phyloP scores from a whole-genome alignment of 1,140 invertebrate species.

The Zaprionus vittiger region DNA sequence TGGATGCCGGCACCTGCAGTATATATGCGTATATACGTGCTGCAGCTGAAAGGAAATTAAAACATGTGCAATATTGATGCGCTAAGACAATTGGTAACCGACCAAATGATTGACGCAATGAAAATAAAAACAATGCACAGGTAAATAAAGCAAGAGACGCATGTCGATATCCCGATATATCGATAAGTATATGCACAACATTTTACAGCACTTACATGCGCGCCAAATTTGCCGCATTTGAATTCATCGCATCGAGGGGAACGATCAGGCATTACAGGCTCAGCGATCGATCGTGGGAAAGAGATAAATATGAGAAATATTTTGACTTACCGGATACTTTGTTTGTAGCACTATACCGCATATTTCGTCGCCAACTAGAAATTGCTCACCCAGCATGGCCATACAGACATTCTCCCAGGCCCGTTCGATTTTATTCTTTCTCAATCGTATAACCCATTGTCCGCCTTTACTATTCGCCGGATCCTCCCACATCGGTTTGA shows the following conservation, averaged over 20 bases:
- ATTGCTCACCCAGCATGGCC: constrained; percentile 99
- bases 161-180: constrained; percentile 13
- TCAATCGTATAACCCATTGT: constrained; percentile 97
- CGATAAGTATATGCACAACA: background rate
- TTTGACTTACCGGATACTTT: constrained; percentile 91
- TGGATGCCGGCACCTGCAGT: constrained; percentile 57
- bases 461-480: constrained; percentile 97
- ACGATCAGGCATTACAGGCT: constrained; percentile 35
- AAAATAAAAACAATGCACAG: constrained; percentile 25
- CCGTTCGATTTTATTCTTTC: constrained; percentile 96
- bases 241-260: constrained; percentile 18
- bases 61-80: constrained; percentile 15
- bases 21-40: constrained; percentile 20
- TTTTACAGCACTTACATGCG: constrained; percentile 26
- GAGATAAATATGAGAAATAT: background rate
- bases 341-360: constrained; percentile 99
- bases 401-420: constrained; percentile 99
- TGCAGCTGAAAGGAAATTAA: constrained; percentile 31
- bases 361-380: constrained; percentile 99
- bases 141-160: constrained; percentile 14
- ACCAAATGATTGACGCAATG: background rate
- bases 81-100: background rate
- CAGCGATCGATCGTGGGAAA: background rate
- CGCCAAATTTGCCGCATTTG: constrained; percentile 14
- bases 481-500: constrained; percentile 99